Evolutionary conservation across 2,797 vertebrate genomes (phyloP).

Genomic region (Chloroceryle inda): DNA sequence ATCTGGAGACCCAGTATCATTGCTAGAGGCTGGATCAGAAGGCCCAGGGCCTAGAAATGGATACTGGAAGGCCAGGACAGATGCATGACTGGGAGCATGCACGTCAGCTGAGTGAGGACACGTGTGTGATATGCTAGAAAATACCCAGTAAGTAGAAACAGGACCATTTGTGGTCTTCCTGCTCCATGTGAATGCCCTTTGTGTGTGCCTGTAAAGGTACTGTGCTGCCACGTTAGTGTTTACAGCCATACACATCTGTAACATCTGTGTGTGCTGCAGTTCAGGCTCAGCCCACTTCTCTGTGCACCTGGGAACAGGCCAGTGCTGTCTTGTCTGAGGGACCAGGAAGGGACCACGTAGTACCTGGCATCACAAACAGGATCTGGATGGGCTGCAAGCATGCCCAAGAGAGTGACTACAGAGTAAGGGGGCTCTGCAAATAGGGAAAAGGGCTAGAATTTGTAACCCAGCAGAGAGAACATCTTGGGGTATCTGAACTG

Average conservation of each 20-base stretch:
- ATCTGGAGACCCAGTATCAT: not conserved
- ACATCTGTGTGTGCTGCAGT: not conserved
- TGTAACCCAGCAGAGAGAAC: not conserved
- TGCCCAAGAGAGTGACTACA: not conserved
- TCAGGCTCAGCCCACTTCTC: not conserved
- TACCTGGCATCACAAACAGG: not conserved
- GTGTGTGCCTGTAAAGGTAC: not conserved
- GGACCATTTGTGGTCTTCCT: not conserved
- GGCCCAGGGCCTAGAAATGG: not conserved
- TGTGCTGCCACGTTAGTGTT: not conserved
- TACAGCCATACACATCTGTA: not conserved
- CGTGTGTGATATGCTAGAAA: rapidly evolving
- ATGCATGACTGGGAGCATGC: not conserved
- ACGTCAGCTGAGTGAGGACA: not conserved
- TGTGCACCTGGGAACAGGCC: not conserved
- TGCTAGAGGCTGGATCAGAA: not conserved
- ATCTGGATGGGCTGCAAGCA: not conserved
- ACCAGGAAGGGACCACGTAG: not conserved
- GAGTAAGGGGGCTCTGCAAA: not conserved
- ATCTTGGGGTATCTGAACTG: not conserved
- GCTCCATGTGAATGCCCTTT: not conserved
- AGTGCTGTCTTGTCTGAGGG: not conserved
- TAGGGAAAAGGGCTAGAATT: not conserved
- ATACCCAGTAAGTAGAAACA: not conserved
- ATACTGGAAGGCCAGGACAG: not conserved